These are phyloP conservation scores for Pterophyllum scalare DNA, from an alignment of 2,113 vertebrate genomes.

Conservation along the genomic window DNA sequence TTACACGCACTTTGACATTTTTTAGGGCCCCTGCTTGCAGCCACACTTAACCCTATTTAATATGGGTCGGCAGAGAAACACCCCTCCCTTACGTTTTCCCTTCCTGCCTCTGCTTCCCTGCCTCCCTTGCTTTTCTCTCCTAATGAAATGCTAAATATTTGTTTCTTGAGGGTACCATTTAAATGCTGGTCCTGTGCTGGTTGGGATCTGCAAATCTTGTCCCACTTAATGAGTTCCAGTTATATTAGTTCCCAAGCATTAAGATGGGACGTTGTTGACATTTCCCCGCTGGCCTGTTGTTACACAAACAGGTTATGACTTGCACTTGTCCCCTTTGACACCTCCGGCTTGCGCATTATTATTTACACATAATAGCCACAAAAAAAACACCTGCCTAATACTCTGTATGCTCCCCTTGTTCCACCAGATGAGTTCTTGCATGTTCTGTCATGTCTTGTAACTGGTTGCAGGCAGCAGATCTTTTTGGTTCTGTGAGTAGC, in stretches of 20 bases:
- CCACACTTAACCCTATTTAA: conserved; percentile 68
- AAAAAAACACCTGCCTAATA: neutral
- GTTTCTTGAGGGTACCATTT: conserved; percentile 58
- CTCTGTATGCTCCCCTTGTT: neutral
- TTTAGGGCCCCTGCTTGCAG: conserved; percentile 63
- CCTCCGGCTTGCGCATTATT: neutral
- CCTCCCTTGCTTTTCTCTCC: conserved; percentile 25
- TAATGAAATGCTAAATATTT: conserved; percentile 74
- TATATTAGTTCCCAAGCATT: conserved; percentile 27
- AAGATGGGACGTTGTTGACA: conserved; percentile 24
- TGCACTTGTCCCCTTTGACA: conserved; percentile 2
- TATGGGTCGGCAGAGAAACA: conserved; percentile 59
- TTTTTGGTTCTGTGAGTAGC: neutral
- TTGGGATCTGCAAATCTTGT: conserved; percentile 29
- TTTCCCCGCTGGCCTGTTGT: conserved; percentile 3
- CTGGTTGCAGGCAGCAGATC: neutral
- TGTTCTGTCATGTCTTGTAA: neutral
- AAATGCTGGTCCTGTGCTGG: conserved; percentile 36
- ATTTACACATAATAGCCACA: neutral
- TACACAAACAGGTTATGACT: conserved; percentile 6
- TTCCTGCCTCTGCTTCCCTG: neutral
- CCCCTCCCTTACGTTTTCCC: conserved; percentile 14
- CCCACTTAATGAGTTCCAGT: conserved; percentile 41
- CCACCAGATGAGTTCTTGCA: neutral
- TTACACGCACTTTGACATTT: conserved; percentile 74